Evolutionary conservation across 1,140 invertebrate species (phyloP), one percentile per base, ranked within the genome.

Genomic region (Drosophila kanapiae): DNA sequence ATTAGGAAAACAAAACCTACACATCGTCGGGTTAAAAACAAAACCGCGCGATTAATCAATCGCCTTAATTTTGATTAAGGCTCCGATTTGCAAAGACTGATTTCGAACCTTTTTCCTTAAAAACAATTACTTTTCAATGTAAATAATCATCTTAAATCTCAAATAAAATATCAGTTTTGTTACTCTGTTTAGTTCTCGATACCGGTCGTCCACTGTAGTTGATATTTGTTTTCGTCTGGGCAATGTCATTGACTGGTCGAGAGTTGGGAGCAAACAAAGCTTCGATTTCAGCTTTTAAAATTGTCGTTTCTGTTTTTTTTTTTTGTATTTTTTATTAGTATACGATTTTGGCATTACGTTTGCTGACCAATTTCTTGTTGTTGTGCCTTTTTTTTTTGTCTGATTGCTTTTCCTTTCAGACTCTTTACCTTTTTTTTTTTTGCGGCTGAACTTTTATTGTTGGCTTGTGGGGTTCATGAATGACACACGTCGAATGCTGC

Each of bases 401-500:
- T 57, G 42, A 62, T 75, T 54, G 58, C 72, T 70, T 78, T 58
- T 76, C 16, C 18, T 33, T 69, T 51, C 47, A 54, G 51, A 38
- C 51, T 23, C 16, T 63, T 16, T 77, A 48, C 63, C 40, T 38
- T 62, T 71, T 54, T 53, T 2, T 51, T 64, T 68, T 29, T 27
- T 5, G 11, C 49, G 54, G 16, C 27, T 53, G 35, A 53, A 67
- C 54, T 75, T 58, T 65, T 79, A 16, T 51, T 11, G 8, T 9
- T 23, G 23, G 3, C 13, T 53, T 53, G n/a, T 6, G 64, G 27
- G 18, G 27, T 29, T 53, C 57, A 53, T 81, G 82, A 86, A 71
- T 82, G 82, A 64, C 69, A 81, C 75, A 84, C 82, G 74, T 80
- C 74, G 64, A 78, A 51, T 48, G 60, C 60, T 77, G 76, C 84